Base-by-base conservation (phyloP, 2,888 invertebrate species). In the Campoplex capitator region DNA sequence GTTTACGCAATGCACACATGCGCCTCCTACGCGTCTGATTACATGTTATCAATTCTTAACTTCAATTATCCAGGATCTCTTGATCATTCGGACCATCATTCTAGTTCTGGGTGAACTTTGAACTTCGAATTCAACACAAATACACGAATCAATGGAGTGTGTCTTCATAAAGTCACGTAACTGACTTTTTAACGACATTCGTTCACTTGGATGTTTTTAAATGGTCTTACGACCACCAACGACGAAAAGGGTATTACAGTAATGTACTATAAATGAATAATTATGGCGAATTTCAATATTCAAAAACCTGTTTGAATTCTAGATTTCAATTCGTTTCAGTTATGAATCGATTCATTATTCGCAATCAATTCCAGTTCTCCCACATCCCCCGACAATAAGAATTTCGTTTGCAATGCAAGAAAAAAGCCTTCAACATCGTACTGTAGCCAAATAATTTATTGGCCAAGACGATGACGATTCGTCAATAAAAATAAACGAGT, bases 1-100 rank as follows among this genome's bases (percentile, higher is more conserved):
- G 56, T 56, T 56, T 54, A 45, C 32, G 58, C 76, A 51, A 78
- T 78, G 67, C 77, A 38, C 23, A 35, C 42, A 68, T 8, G 16
- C 23, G 38, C 38, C 51, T 78, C 42, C 68, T 18, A 54, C 54
- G 78, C 28, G 58, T 58, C 58, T 28, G 42, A 75, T 42, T 38
- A 23, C 18, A 28, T 45, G 56, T 75, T 56, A 56, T 42, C 11
- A 38, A 74, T 6, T 74, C 8, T 58, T 42, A 11, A 56, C 7
- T 32, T 16, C 18, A 51, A 7, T 32, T 48, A 71, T 18, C 6
- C 62, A 18, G 9, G 32, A 45, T 4, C 45, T 45, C 42, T 42
- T 45, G 45, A 70, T 9, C 23, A 48, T 70, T 70, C 45, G 13
- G 42, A 70, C 70, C 2, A 48, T 23, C 45, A 68, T 70, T 28